Base-by-base conservation (phyloP, 2,113 vertebrate genomes). In the Mesoclemmys tuberculata region DNA sequence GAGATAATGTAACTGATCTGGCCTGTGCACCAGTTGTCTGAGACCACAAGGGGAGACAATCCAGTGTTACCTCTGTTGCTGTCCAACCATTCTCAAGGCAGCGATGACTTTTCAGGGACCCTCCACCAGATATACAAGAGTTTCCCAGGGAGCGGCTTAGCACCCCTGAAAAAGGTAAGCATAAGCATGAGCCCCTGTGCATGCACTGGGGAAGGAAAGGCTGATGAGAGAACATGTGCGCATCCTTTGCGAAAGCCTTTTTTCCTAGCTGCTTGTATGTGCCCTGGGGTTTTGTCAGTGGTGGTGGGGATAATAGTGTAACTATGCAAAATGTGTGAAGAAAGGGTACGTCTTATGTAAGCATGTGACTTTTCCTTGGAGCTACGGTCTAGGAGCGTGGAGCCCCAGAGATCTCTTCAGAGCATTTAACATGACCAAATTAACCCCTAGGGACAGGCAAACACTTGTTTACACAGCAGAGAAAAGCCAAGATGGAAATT, bases 401-500 rank as follows among this genome's bases (percentile, higher is more conserved):
- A 90, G 80, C 94, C 94, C 96, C 93, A 0, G 96, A 95, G 97
- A 89, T 90, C 97, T 52, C 92, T 87, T 86, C 74, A 89, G 92
- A 95, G 87, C 31, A 0, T 95, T 97, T 97, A 97, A 97, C 94
- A 91, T 0, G 56, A 90, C 92, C 96, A 98, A 98, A 98, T 98
- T 98, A 98, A 98, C 97, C 98, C 97, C 97, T 11, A 84, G 90
- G 93, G 98, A 93, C 96, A 93, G 86, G 93, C 84, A 91, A 97
- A 97, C 94, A 97, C 96, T 98, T 98, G 98, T 98, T 98, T 98
- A 98, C 97, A 93, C 89, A 97, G 97, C 95, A 93, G 92, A 95
- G 95, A 89, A 95, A 97, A 96, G 90, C 93, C 88, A 93, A 96
- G 95, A 98, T 98, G 97, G 97, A 98, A 97, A 98, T 98, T 98